Percentiles rank a stretch among this genome's conserved stretches.
Evolutionary conservation across 2,113 vertebrate species (phyloP).

Genomic region (Shinisaurus crocodilurus): DNA sequence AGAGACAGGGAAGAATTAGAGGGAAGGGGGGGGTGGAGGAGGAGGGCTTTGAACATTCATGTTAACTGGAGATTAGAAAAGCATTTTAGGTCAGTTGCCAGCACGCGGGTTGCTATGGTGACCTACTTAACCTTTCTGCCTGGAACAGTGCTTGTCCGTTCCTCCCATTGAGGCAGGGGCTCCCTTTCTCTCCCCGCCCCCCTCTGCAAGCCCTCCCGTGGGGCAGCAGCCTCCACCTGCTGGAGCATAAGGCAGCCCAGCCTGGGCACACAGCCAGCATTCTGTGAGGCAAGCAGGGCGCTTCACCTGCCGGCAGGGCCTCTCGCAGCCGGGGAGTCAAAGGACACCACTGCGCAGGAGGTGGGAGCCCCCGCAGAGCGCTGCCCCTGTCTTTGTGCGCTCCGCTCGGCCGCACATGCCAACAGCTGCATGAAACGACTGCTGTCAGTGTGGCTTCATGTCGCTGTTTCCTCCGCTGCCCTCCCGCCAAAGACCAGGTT

Average conservation of each 20-base stretch:
- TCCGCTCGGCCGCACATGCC: neutral
- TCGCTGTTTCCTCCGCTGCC: neutral
- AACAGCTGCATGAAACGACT: neutral
- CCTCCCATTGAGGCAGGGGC: neutral
- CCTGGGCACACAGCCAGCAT: neutral
- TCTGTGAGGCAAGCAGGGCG: neutral
- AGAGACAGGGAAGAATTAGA: rapidly evolving
- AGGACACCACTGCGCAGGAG: no score
- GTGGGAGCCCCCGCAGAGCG: neutral
- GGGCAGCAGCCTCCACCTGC: neutral
- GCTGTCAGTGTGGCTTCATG: neutral
- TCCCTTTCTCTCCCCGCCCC: neutral
- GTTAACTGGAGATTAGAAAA: neutral
- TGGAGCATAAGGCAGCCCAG: neutral
- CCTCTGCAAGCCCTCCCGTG: neutral
- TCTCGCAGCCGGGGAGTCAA: no score
- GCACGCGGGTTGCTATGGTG: conserved; percentile 2
- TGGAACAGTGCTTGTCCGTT: rapidly evolving
- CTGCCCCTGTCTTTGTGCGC: neutral
- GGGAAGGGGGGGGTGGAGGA: rapidly evolving
- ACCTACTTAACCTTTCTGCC: neutral
- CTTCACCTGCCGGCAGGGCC: neutral
- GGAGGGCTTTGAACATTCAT: neutral
- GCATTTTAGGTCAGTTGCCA: conserved; percentile 22
- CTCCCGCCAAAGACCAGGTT: neutral